Evolutionary conservation across 1,140 invertebrate species (phyloP).

Genomic region (Physella acuta): DNA sequence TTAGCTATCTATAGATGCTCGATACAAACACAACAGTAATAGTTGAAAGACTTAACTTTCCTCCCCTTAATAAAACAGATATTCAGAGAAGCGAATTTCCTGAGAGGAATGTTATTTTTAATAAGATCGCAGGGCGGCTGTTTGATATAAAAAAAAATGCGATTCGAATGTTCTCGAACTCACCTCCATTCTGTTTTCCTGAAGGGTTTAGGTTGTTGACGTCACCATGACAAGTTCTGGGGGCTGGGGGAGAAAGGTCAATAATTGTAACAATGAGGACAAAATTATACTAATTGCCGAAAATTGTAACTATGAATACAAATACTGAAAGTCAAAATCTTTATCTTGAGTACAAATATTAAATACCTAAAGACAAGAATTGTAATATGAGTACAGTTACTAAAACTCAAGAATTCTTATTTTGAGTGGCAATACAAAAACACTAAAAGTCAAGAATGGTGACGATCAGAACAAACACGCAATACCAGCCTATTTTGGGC

Average conservation of each 20-base stretch:
- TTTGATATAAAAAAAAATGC: neutral
- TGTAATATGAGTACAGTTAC: neutral
- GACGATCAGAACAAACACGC: too few relatives aligned
- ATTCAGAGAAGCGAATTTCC: neutral
- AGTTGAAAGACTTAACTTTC: too few relatives aligned
- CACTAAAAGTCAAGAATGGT: too few relatives aligned
- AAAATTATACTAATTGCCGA: neutral
- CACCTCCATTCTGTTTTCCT: neutral
- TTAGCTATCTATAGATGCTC: too few relatives aligned
- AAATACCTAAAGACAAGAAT: neutral
- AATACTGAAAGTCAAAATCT: neutral
- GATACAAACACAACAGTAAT: too few relatives aligned
- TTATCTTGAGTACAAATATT: neutral
- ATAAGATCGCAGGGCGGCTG: neutral
- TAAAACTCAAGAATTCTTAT: neutral
- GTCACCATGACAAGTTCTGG: slow-evolving; percentile 7
- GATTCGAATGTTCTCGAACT: neutral
- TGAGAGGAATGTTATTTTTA: neutral
- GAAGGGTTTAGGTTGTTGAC: neutral
- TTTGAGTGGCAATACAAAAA: neutral
- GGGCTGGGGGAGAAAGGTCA: neutral
- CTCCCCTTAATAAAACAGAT: neutral
- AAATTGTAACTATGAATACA: neutral
- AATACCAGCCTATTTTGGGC: too few relatives aligned
- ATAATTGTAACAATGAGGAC: neutral